Percentiles rank a stretch among this genome's conserved stretches.
Evolutionary conservation across 1,140 invertebrate species (phyloP).

Genomic region (Drosophila bipectinata): DNA sequence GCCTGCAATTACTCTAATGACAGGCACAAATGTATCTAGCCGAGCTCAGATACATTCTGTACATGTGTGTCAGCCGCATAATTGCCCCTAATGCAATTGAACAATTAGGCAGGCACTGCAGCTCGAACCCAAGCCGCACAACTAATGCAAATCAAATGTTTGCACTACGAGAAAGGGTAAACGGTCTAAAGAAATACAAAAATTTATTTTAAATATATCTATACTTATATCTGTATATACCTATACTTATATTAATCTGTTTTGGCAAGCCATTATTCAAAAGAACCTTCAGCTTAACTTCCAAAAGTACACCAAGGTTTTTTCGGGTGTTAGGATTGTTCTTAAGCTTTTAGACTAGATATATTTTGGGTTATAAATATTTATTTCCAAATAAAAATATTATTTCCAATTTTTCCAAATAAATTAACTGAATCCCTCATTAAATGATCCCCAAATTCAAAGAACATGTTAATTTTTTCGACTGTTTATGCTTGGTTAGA

Average conservation of each 20-base stretch:
- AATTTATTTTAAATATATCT: too few species aligned
- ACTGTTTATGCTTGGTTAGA: conserved; percentile 29
- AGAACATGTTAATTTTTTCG: conserved; percentile 7
- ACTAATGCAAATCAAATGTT: conserved; percentile 39
- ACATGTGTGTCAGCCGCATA: conserved; percentile 49
- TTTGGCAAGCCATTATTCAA: too few species aligned
- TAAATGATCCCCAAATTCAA: not conserved
- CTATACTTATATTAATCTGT: too few species aligned
- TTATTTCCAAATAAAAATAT: too few species aligned
- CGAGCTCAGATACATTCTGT: conserved; percentile 13
- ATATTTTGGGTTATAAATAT: not conserved
- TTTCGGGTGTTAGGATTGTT: too few species aligned
- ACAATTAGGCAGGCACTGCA: conserved; percentile 51
- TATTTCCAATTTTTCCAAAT: too few species aligned
- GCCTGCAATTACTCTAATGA: conserved; percentile 45
- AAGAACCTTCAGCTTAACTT: too few species aligned
- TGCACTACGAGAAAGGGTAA: conserved; percentile 12
- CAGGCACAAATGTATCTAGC: conserved; percentile 13
- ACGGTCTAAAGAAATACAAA: too few species aligned
- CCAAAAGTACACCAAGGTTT: not conserved
- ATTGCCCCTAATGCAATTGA: conserved; percentile 60
- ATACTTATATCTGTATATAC: too few species aligned
- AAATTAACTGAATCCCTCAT: too few species aligned
- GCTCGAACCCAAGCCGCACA: conserved; percentile 18
- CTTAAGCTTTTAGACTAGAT: not conserved